Evolutionary conservation across 1,140 invertebrate genomes (phyloP).

Genomic region (Saccostrea cuccullata): DNA sequence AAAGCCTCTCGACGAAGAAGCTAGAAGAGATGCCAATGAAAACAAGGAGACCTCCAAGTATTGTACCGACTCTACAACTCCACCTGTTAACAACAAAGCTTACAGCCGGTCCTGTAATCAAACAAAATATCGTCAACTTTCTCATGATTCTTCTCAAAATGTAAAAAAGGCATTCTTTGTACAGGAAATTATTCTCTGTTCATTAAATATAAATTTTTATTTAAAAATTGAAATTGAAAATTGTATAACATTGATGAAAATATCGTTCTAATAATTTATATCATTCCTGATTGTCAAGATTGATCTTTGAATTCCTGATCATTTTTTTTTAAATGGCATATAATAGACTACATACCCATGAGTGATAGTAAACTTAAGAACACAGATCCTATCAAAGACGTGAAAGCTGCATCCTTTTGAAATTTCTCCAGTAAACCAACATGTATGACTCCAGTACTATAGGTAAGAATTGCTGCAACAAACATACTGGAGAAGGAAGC

Average conservation of each 20-base stretch:
- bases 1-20: slow-evolving; percentile 79
- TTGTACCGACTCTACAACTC: slow-evolving; percentile 88
- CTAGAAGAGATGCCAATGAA: slow-evolving; percentile 87
- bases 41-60: slow-evolving; percentile 85
- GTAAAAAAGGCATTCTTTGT: too few relatives aligned
- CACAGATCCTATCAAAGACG: slow-evolving; percentile 61
- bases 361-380: slow-evolving; percentile 55
- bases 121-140: neutral
- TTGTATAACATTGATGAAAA: too few relatives aligned
- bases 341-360: slow-evolving; percentile 50
- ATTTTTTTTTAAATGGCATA: too few relatives aligned
- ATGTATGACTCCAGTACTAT: slow-evolving; percentile 60
- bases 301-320: too few relatives aligned
- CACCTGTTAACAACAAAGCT: slow-evolving; percentile 90
- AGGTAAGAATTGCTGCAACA: slow-evolving; percentile 51
- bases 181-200: too few relatives aligned
- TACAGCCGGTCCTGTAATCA: slow-evolving; percentile 88
- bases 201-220: too few relatives aligned
- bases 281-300: too few relatives aligned
- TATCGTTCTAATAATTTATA: too few relatives aligned
- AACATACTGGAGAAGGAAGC: slow-evolving; percentile 52
- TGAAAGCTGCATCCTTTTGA: slow-evolving; percentile 58
- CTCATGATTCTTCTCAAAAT: too few relatives aligned
- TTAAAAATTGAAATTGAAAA: too few relatives aligned
- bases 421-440: slow-evolving; percentile 59